Conservation (phyloP, 2,888 invertebrate genomes). For the Lymantria dispar region DNA sequence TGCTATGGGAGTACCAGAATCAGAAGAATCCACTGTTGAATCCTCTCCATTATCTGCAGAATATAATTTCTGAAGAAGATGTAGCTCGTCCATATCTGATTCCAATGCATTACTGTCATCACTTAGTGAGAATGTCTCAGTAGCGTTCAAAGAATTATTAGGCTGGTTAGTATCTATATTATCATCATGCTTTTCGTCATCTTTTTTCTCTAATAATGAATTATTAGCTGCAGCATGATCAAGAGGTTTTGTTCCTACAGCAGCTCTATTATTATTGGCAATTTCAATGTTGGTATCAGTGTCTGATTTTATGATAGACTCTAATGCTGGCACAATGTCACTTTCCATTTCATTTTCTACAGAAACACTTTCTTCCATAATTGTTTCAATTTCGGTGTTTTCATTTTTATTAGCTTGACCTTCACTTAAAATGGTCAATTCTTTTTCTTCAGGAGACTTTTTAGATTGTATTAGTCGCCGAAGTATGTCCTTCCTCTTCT, state of each 20-base stretch:
- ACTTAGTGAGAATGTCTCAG: slow-evolving; percentile 42
- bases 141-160: slow-evolving; percentile 11
- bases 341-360: neutral
- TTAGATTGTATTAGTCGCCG: slow-evolving; percentile 57
- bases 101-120: slow-evolving; percentile 48
- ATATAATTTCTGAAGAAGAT: slow-evolving; percentile 63
- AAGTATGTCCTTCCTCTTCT: slow-evolving; percentile 62
- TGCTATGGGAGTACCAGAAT: slow-evolving; percentile 57
- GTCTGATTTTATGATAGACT: neutral
- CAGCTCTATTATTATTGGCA: neutral
- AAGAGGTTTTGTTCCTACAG: neutral
- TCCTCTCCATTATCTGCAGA: slow-evolving; percentile 50
- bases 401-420: slow-evolving; percentile 6
- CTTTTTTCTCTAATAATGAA: neutral
- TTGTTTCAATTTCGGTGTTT: slow-evolving; percentile 2
- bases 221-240: neutral
- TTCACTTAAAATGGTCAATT: slow-evolving; percentile 21
- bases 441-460: slow-evolving; percentile 31
- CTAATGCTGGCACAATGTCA: neutral
- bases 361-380: slow-evolving; percentile 5
- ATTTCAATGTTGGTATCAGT: neutral
- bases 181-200: neutral
- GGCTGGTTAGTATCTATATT: neutral
- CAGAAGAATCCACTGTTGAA: slow-evolving; percentile 54
- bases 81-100: slow-evolving; percentile 66